Conservation (phyloP, 2,113 vertebrate species). For the Benitochromis conjunctus region DNA sequence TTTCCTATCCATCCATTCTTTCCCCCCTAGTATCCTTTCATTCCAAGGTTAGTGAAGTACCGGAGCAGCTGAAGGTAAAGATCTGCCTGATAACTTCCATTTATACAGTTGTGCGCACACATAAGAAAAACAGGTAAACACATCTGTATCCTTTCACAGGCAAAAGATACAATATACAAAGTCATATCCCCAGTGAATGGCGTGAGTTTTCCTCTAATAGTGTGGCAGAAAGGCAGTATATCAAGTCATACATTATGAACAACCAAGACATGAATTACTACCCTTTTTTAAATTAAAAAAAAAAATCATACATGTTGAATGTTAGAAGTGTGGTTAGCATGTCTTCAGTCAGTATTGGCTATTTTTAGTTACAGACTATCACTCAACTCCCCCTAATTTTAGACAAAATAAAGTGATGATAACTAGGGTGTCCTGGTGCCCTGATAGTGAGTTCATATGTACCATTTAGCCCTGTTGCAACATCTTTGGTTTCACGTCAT, state of each 20-base stretch:
- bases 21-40: slow-evolving; percentile 17
- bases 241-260: neutral
- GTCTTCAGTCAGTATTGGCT: neutral
- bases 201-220: neutral
- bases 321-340: neutral
- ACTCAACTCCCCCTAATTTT: neutral
- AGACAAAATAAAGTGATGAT: neutral
- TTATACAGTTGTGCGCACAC: neutral
- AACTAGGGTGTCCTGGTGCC: neutral
- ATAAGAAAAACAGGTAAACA: neutral
- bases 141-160: neutral
- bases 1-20: slow-evolving; percentile 11
- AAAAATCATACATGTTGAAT: neutral
- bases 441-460: neutral
- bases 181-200: neutral
- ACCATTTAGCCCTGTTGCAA: neutral
- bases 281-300: neutral
- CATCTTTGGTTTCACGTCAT: neutral
- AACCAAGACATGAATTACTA: neutral
- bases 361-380: neutral
- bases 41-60: slow-evolving; percentile 60
- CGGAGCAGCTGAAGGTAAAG: slow-evolving; percentile 30
- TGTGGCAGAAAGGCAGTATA: neutral
- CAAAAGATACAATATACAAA: neutral
- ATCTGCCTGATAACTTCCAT: slow-evolving; percentile 26